Conservation (phyloP, 2,113 vertebrate genomes). For the Oreochromis tanganicae region DNA sequence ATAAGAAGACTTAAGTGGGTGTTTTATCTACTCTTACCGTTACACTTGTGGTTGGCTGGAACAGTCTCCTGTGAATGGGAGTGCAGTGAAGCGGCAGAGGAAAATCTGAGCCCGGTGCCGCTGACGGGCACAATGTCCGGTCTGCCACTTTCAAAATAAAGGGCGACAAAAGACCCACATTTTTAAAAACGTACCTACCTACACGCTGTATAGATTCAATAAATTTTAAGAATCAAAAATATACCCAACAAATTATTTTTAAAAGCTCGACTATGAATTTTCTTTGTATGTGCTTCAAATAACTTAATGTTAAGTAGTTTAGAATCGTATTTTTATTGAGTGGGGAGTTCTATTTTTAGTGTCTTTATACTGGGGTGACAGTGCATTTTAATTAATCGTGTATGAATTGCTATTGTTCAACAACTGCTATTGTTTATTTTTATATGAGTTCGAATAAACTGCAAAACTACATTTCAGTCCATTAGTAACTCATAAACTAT, state of each 20-base stretch:
- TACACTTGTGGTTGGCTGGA: not conserved
- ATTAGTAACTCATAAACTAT: not conserved
- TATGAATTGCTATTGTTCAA: not conserved
- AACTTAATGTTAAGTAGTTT: not conserved
- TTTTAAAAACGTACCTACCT: not conserved
- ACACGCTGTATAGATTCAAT: not conserved
- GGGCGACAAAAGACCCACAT: not conserved
- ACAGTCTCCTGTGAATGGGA: slow-evolving; percentile 50
- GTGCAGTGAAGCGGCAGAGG: slow-evolving; percentile 8
- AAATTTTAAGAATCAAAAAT: not conserved
- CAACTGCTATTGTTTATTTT: not conserved
- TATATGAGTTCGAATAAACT: not conserved
- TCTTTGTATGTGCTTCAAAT: not conserved
- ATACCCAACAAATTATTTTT: not conserved
- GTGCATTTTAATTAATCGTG: not conserved
- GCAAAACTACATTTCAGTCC: not conserved
- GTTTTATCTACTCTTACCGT: slow-evolving; percentile 62
- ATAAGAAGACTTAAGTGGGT: not conserved
- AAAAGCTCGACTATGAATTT: not conserved
- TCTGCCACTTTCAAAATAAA: slow-evolving; percentile 25
- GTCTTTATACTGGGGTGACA: not conserved
- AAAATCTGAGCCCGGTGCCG: not conserved
- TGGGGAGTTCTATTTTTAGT: not conserved
- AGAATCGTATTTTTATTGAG: not conserved
- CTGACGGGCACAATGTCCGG: not conserved